phyloP scores from a whole-genome alignment of 2,888 invertebrate genomes.

The Entomobrya multifasciata region DNA sequence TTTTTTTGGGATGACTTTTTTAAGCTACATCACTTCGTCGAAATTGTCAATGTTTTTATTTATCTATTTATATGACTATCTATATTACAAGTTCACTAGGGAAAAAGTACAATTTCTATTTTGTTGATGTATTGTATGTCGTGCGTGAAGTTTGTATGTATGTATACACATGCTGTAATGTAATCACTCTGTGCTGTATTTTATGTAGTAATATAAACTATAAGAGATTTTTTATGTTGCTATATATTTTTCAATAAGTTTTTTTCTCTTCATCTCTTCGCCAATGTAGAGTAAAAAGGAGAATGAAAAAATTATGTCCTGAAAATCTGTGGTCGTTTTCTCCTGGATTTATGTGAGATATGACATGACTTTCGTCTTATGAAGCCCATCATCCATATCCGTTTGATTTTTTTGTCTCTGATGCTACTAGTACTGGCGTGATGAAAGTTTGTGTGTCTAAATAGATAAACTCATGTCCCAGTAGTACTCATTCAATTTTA shows the following conservation, averaged over 20 bases:
- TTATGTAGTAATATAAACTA: neutral
- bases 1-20: neutral
- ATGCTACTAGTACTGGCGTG: conserved; percentile 16
- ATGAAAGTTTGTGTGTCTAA: conserved; percentile 55
- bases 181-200: neutral
- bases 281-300: neutral
- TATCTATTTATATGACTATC: conserved; percentile 2
- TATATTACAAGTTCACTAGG: neutral
- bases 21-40: conserved; percentile 11
- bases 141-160: too few relatives aligned
- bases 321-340: conserved; percentile 60
- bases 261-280: neutral
- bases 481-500: conserved; percentile 53
- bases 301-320: conserved; percentile 44
- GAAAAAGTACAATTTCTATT: too few relatives aligned
- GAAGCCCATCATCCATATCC: conserved; percentile 64
- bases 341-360: conserved; percentile 69
- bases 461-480: conserved; percentile 55
- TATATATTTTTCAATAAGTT: conserved; percentile 26
- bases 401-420: conserved; percentile 26
- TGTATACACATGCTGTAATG: too few relatives aligned
- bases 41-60: conserved; percentile 40
- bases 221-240: neutral
- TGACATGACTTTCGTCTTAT: conserved; percentile 69
- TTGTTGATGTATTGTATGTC: too few relatives aligned